A percentile compares a stretch with the other conserved stretches of the same genome.
phyloP scores from a whole-genome alignment of 2,113 vertebrate genomes.

The Indicator indicator region DNA sequence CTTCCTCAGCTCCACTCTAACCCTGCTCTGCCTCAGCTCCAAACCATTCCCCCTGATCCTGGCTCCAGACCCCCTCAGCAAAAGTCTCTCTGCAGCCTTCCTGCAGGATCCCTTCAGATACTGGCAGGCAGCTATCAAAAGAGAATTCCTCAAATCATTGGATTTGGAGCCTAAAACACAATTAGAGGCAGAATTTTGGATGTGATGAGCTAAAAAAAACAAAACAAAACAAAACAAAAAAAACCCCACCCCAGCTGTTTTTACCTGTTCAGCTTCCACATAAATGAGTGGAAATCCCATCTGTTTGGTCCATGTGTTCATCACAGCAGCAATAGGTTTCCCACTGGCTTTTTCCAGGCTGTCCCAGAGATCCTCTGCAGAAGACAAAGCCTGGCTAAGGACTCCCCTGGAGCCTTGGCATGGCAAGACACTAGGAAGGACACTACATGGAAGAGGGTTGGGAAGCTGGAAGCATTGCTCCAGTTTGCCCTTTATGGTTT shows the following conservation, averaged over 20 bases:
- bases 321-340: slow-evolving; percentile 94
- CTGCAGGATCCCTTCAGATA: no score
- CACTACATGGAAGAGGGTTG: accelerated
- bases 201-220: no score
- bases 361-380: slow-evolving; percentile 95
- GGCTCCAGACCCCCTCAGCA: no score
- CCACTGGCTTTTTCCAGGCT: slow-evolving; percentile 94
- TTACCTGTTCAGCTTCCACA: slow-evolving; percentile 94
- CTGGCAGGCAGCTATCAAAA: no score
- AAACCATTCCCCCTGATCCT: no score
- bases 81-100: no score
- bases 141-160: no score
- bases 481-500: neutral
- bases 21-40: no score
- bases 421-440: neutral
- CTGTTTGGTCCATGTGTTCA: slow-evolving; percentile 98
- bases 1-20: no score
- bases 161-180: no score
- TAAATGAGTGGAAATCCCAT: slow-evolving; percentile 97
- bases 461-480: neutral
- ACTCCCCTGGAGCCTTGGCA: neutral
- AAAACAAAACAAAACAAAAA: no score
- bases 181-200: no score
- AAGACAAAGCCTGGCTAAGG: neutral
- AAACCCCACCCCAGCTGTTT: accelerated